Evolutionary conservation across 1,140 invertebrate species (phyloP), one percentile per base, ranked within the genome.

Genomic region (Drosophila punjabiensis): DNA sequence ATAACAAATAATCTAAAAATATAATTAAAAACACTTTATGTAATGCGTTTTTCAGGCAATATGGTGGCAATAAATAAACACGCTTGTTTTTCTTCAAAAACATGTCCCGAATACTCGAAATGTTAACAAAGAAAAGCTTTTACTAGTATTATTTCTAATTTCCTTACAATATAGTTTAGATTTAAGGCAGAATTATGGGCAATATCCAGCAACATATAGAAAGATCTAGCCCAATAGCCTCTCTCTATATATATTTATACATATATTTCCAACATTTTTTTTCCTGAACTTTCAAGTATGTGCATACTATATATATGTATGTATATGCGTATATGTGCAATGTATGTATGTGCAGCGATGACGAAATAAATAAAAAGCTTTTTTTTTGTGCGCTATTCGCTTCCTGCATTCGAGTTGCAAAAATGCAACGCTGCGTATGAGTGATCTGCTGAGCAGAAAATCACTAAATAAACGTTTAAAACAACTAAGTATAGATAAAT

Each of bases 371-470:
- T 76, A 82, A 66, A 88, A 88, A 83, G 78, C 73, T 74, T 81
- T 88, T 77, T 66, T 52, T 80, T 55, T 64, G 47, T 60, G 52
- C 33, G 60, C 61, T 30, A 74, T 62, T 83, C 13, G 81, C 81
- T 83, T 83, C 81, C 81, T 83, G 81, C 66, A 83, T 83, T 83
- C 35, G 48, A 41, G 45, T 43, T 80, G 76, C 69, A 82, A 85
- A 58, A 64, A 66, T 66, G 77, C 74, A 85, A 81, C 65, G 61
- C 76, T 90, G 86, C 86, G 86, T 90, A 89, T 86, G 86, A 89
- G 86, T 71, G 82, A 86, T 90, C 58, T 70, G 37, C 45, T 28
- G 16, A 56, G 11, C 41, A 47, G 37, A 63, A 76, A 50, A 24
- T 37, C 33, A 11, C 18, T 0, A 37, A 24, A 55, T 9, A 20